These are phyloP conservation scores for Plotosus lineatus DNA, from an alignment of 2,113 vertebrate genomes.

Conservation along the genomic window DNA sequence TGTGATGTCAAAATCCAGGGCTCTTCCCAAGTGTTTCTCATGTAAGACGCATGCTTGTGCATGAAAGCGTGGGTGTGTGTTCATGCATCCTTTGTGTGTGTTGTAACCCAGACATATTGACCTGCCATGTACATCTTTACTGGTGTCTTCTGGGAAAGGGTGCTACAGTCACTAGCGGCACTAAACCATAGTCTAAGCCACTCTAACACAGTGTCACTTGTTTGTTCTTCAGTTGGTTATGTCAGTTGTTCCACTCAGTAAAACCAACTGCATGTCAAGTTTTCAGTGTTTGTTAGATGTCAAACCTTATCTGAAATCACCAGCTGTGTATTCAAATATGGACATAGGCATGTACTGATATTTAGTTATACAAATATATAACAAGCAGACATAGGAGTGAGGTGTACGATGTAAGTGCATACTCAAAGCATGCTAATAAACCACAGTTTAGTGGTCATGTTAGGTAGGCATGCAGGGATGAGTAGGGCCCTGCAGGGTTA, in stretches of 20 bases:
- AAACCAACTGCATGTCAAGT: slow-evolving; percentile 21
- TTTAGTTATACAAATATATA: background rate
- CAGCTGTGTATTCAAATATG: background rate
- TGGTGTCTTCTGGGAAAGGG: slow-evolving; percentile 44
- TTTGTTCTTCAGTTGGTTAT: slow-evolving; percentile 2
- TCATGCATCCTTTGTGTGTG: slow-evolving; percentile 26
- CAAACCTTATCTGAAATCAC: slow-evolving; percentile 25
- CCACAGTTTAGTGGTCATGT: background rate
- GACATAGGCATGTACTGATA: slow-evolving; percentile 14
- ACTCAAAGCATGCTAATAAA: background rate
- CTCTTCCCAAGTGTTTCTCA: slow-evolving; percentile 84
- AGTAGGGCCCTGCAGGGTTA: background rate
- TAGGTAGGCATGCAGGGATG: background rate
- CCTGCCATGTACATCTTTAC: slow-evolving; percentile 36
- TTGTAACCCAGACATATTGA: slow-evolving; percentile 23
- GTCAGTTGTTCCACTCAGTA: background rate
- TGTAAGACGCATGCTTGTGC: slow-evolving; percentile 78
- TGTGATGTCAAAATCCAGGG: slow-evolving; percentile 85
- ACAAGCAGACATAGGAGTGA: background rate
- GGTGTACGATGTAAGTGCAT: background rate
- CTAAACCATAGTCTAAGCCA: slow-evolving; percentile 5
- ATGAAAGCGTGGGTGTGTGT: slow-evolving; percentile 47
- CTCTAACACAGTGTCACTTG: slow-evolving; percentile 14
- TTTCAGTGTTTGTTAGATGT: background rate
- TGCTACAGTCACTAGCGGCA: background rate